These are phyloP conservation scores for Toxonevra muliebris DNA, from an alignment of 2,888 invertebrate species.

Conservation along the genomic window DNA sequence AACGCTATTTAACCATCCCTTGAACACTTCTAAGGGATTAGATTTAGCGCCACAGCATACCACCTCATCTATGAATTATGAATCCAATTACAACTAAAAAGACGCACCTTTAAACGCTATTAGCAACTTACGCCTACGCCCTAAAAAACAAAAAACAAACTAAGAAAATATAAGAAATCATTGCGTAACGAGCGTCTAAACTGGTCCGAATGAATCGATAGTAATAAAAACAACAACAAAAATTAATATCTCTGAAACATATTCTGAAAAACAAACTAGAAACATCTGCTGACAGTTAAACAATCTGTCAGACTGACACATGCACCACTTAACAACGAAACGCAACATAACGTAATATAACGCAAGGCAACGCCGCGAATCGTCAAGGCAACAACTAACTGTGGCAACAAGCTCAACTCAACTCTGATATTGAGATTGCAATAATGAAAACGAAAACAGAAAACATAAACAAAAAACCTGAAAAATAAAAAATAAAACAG, in stretches of 20 bases:
- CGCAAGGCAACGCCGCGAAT: conserved; percentile 12
- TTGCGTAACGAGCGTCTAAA: conserved; percentile 49
- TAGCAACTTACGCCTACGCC: conserved; percentile 41
- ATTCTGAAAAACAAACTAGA: conserved; percentile 21
- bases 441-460: conserved; percentile 43
- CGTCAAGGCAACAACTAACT: conserved; percentile 24
- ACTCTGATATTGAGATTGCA: conserved; percentile 26
- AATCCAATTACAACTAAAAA: conserved; percentile 49
- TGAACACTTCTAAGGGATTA: too few relatives aligned
- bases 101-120: conserved; percentile 39
- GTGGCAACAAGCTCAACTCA: conserved; percentile 9
- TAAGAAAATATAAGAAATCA: conserved; percentile 43
- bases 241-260: background rate
- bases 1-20: too few relatives aligned
- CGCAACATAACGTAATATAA: background rate
- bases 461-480: conserved; percentile 30
- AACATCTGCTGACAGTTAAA: conserved; percentile 46
- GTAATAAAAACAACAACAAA: conserved; percentile 30
- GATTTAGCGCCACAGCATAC: conserved; percentile 11
- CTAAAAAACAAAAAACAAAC: conserved; percentile 30
- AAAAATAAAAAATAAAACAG: background rate
- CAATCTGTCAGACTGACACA: conserved; percentile 44
- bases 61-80: conserved; percentile 43
- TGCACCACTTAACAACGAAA: background rate
- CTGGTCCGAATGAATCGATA: conserved; percentile 9